Percentiles rank a stretch among this genome's conserved stretches.
Evolutionary conservation across 2,888 invertebrate genomes (phyloP).

Genomic region (Dysmachus trigonus): DNA sequence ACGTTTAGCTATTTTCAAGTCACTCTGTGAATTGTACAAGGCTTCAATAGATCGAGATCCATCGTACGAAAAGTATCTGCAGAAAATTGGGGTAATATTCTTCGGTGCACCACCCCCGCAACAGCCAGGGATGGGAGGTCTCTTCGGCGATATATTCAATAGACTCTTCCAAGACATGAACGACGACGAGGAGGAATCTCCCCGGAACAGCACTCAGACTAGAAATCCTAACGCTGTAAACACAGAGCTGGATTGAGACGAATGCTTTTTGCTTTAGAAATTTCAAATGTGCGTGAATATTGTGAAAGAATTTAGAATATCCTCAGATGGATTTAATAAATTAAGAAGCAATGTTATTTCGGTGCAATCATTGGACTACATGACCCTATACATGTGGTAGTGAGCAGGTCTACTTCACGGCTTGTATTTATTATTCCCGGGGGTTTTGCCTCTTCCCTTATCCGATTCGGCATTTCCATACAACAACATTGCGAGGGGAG

Average conservation of each 20-base stretch:
- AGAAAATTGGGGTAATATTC: conserved; percentile 91
- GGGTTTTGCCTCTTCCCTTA: no score
- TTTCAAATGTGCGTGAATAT: not conserved
- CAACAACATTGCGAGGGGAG: no score
- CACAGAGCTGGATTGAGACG: conserved; percentile 12
- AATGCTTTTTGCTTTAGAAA: not conserved
- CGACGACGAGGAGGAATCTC: conserved; percentile 57
- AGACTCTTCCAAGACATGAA: conserved; percentile 62
- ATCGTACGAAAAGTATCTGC: conserved; percentile 84
- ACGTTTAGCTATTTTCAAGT: conserved; percentile 79
- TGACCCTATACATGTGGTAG: no score
- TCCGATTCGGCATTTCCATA: no score
- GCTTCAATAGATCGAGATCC: conserved; percentile 74
- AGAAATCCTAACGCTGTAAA: not conserved
- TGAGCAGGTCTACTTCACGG: no score
- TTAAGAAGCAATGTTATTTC: no score
- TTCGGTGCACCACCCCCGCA: conserved; percentile 82
- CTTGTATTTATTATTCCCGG: no score
- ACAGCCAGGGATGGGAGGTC: conserved; percentile 60
- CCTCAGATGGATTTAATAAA: not conserved
- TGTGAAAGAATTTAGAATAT: not conserved
- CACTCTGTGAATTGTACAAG: conserved; percentile 78
- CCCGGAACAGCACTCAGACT: not conserved
- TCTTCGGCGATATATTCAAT: conserved; percentile 63
- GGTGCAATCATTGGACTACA: no score